Conservation (phyloP, 2,113 vertebrate genomes). For the Steatornis caripensis region DNA sequence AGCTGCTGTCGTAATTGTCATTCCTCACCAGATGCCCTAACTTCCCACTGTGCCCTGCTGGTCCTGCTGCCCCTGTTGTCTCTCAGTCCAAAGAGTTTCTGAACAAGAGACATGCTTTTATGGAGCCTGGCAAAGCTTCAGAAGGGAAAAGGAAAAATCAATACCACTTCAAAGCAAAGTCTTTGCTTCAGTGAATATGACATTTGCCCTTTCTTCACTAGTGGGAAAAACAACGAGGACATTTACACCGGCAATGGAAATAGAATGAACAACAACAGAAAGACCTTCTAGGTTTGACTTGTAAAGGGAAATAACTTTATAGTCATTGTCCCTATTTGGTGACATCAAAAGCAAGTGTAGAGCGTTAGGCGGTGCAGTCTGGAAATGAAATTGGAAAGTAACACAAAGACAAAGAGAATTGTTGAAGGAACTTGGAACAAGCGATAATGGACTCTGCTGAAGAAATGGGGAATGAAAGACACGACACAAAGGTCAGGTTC, state of each 20-base stretch:
- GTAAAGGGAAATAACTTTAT: conserved; percentile 43
- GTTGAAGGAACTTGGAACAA: background rate
- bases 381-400: conserved; percentile 19
- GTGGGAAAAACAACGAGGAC: conserved; percentile 62
- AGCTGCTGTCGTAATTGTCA: conserved; percentile 20
- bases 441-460: conserved; percentile 4
- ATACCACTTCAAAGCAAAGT: conserved; percentile 47
- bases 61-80: conserved; percentile 48
- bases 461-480: background rate
- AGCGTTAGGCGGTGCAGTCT: background rate
- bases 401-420: conserved; percentile 23
- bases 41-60: background rate
- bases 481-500: background rate
- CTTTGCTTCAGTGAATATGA: conserved; percentile 66
- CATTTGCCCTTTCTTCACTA: conserved; percentile 62
- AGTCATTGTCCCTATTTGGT: conserved; percentile 23
- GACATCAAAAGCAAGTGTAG: conserved; percentile 31
- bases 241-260: conserved; percentile 38
- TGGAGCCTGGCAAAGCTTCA: conserved; percentile 53
- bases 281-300: conserved; percentile 50
- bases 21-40: conserved; percentile 28
- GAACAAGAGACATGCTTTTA: conserved; percentile 53
- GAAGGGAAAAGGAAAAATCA: conserved; percentile 59
- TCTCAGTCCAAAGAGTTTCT: conserved; percentile 46
- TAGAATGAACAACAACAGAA: conserved; percentile 42